Base-by-base conservation (phyloP, 2,113 vertebrate genomes). In the Platichthys flesus region DNA sequence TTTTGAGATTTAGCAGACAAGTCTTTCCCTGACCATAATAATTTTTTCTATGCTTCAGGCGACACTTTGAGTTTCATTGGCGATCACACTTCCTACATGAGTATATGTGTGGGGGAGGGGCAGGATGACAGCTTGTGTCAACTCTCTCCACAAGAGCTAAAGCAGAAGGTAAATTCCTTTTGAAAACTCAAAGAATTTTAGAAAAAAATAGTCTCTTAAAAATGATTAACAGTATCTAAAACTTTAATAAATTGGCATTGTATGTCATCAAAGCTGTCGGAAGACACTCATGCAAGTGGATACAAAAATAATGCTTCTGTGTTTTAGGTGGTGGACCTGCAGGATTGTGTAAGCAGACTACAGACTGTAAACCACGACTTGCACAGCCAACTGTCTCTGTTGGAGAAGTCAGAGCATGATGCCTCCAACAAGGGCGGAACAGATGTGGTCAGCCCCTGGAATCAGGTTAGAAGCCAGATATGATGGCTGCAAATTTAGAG, bases 1-100 rank as follows among this genome's bases (percentile, higher is more conserved):
- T 37, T 2, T 45, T 13, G 15, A 66, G 2, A 35, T 28, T 28
- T 28, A 16, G 6, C 16, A 13, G 0, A 54, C 51, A 9, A 28
- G 1, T 24, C 0, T 40, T 26, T 55, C 20, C 4, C 2, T 64
- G 24, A 65, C 13, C 23, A 1, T 14, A 40, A 61, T 62, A 70
- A 31, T 64, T 88, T 89, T 88, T 0, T 59, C 20, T 59, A 1
- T 60, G 20, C 88, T 85, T 79, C 70, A 98, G 97, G 94, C 61
- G 97, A 98, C 80, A 94, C 95, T 0, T 76, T 96, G 6, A 97
- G 96, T 82, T 96, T 96, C 92, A 94, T 95, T 76, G 96, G 96
- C 15, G 97, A 99, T 85, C 97, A 98, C 89, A 99, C 98, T 0
- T 97, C 98, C 47, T 99, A 99, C 21, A 95, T 99, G 94, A 99